Evolutionary conservation across 1,140 invertebrate species (phyloP).

Genomic region (Pseudomyrmex gracilis): DNA sequence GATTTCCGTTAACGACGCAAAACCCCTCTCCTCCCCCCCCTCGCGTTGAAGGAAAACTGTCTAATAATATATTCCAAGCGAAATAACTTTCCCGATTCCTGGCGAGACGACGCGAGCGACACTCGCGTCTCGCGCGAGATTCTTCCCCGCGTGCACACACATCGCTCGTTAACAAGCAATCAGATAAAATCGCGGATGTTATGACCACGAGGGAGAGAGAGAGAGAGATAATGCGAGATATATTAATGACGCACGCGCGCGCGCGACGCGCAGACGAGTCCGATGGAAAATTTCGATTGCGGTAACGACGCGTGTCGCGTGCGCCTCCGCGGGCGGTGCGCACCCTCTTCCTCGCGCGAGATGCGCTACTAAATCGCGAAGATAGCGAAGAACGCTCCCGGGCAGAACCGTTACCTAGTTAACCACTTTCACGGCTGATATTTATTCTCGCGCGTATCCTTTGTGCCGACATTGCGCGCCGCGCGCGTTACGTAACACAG

Average conservation of each 20-base stretch:
- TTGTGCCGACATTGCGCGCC: constrained; percentile 40
- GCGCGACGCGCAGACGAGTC: background rate
- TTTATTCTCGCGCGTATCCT: constrained; percentile 63
- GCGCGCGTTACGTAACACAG: constrained; percentile 59
- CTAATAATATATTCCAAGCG: background rate
- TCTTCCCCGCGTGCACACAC: too few species aligned
- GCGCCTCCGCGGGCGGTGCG: background rate
- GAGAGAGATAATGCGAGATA: background rate
- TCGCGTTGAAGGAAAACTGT: background rate
- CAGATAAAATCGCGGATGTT: constrained; percentile 38
- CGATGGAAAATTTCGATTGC: background rate
- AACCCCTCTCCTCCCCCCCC: too few species aligned
- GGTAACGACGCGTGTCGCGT: background rate
- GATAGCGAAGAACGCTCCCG: background rate
- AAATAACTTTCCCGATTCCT: background rate
- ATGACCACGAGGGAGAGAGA: background rate
- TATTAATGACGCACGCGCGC: constrained; percentile 42
- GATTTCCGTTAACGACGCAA: background rate
- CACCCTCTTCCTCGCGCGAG: background rate
- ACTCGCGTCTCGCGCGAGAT: background rate
- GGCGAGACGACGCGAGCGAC: background rate
- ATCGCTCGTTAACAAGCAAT: constrained; percentile 22
- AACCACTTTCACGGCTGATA: constrained; percentile 69
- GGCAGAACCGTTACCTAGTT: constrained; percentile 29
- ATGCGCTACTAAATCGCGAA: constrained; percentile 3